These are phyloP conservation scores for Dendropsophus ebraccatus DNA, from an alignment of 2,113 vertebrate genomes.

Conservation along the genomic window DNA sequence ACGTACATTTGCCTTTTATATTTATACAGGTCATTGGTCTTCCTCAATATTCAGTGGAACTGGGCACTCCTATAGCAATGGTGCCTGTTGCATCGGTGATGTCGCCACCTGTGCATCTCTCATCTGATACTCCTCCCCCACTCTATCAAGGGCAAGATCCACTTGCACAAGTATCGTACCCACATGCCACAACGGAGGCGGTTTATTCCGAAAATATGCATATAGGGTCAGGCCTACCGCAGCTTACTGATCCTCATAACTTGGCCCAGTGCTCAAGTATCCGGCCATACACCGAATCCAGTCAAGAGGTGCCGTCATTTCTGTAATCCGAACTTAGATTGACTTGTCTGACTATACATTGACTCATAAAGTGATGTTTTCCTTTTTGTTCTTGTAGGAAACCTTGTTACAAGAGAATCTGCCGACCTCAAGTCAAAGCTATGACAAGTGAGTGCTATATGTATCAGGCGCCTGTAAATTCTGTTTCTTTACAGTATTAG, in stretches of 20 bases:
- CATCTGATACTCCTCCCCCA: conserved; percentile 66
- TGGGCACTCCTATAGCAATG: conserved; percentile 67
- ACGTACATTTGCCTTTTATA: background rate
- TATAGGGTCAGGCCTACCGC: conserved; percentile 61
- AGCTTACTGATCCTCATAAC: conserved; percentile 71
- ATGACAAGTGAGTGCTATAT: conserved; percentile 82
- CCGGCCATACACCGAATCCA: conserved; percentile 64
- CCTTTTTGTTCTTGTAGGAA: conserved; percentile 68
- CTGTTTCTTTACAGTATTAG: too few species aligned
- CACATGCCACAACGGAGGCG: conserved; percentile 67
- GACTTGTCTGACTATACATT: background rate
- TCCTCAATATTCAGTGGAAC: conserved; percentile 68
- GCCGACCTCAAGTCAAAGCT: conserved; percentile 75
- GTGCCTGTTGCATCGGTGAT: conserved; percentile 70
- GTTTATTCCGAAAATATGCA: conserved; percentile 66
- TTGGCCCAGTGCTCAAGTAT: conserved; percentile 62
- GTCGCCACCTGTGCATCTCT: conserved; percentile 72
- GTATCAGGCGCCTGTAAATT: background rate
- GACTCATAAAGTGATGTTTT: too few species aligned
- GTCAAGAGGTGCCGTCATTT: conserved; percentile 70
- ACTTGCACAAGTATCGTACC: conserved; percentile 72
- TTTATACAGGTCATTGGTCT: conserved; percentile 72
- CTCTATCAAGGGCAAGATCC: conserved; percentile 66
- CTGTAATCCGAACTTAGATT: background rate
- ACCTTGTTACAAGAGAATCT: conserved; percentile 80